These are phyloP conservation scores for Hermodice carunculata DNA, from an alignment of 2,888 invertebrate species.

Conservation along the genomic window DNA sequence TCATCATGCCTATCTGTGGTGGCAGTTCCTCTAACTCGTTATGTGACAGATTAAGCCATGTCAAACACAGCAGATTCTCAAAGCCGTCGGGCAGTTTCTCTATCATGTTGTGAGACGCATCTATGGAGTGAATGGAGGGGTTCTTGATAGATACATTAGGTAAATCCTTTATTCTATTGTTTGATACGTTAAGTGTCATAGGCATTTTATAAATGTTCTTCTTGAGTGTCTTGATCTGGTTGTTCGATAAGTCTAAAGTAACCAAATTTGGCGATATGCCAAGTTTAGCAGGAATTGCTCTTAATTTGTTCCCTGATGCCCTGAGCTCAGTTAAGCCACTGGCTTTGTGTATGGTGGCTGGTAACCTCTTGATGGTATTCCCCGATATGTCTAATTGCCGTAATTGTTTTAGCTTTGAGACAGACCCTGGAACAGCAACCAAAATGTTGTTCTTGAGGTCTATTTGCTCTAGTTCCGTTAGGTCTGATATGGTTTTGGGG, in stretches of 20 bases:
- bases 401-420: slow-evolving; percentile 55
- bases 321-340: slow-evolving; percentile 49
- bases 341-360: slow-evolving; percentile 64
- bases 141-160: slow-evolving; percentile 63
- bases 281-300: slow-evolving; percentile 62
- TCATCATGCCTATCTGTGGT: slow-evolving; percentile 60
- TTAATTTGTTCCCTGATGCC: slow-evolving; percentile 59
- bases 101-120: slow-evolving; percentile 62
- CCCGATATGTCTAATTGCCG: slow-evolving; percentile 57
- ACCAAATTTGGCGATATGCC: slow-evolving; percentile 56
- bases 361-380: slow-evolving; percentile 61
- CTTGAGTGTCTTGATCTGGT: slow-evolving; percentile 62
- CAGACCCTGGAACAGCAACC: slow-evolving; percentile 53
- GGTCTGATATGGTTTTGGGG: slow-evolving; percentile 31
- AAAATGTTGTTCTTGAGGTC: slow-evolving; percentile 61
- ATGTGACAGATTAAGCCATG: slow-evolving; percentile 78
- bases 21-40: slow-evolving; percentile 73
- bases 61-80: slow-evolving; percentile 58
- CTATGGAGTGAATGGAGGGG: slow-evolving; percentile 60
- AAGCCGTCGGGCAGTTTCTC: slow-evolving; percentile 59
- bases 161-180: slow-evolving; percentile 62
- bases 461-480: slow-evolving; percentile 55
- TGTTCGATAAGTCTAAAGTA: slow-evolving; percentile 61
- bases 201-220: slow-evolving; percentile 65
- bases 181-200: slow-evolving; percentile 55